Evolutionary conservation across 2,888 invertebrate species (phyloP), one percentile per base, ranked within the genome.

Genomic region (Pristionchus japonicus): DNA sequence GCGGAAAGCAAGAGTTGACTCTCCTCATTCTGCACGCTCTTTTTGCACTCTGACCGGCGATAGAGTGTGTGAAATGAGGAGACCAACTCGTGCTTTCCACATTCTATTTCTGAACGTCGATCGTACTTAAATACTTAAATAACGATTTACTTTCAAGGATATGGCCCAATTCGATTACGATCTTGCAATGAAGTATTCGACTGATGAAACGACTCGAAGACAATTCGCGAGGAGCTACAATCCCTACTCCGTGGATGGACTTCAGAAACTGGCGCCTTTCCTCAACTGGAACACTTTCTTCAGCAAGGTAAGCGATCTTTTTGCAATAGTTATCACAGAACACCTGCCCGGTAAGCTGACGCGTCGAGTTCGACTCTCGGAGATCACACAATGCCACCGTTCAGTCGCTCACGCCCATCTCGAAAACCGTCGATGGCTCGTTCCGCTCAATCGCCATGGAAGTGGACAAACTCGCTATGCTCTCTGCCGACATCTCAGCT

Each of bases 141-240:
- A n/a, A n/a, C n/a, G n/a, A n/a, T n/a, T 43, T 43, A 43, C n/a
- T 43, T 74, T 89, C 92, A n/a, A 80, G 57, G 91, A 87, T 20
- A 89, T 94, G 7, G 88, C 92, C 57, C 77, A 93, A 23, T 87
- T 93, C 37, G 93, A 93, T 87, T 91, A 90, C 67, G 20, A 74
- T 15, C 89, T 93, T 20, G 93, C 93, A 1, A 91, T 86, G 0
- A 86, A 85, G 2, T 91, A 92, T 89, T 47, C 49, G 80, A 91
- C 92, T 17, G 90, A 91, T 77, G 91, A 92, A 64, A 91, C 91
- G 9, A 90, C 90, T 40, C 88, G 93, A 15, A 87, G 93, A 47
- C 89, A 93, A 82, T 92, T 89, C 86, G 89, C 90, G 15, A 80
- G 93, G 43, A 90, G 89, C 74, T 92, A 92, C 90, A 92, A 92